Conservation (phyloP, 1,140 invertebrate genomes). For the Trachelipus rathkii region DNA sequence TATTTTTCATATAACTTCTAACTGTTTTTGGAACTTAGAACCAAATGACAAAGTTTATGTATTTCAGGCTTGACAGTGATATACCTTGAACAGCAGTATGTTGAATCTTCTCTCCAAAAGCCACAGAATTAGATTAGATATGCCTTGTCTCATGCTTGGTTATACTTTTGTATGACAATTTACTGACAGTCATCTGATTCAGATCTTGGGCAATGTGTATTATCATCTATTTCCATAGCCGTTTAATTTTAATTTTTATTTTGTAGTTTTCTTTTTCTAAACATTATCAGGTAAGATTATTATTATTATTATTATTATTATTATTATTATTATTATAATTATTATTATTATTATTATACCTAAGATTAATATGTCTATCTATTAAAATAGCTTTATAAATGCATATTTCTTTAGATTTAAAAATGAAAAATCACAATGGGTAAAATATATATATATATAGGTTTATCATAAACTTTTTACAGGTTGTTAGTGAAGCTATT, state of each 20-base stretch:
- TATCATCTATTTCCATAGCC: slow-evolving; percentile 29
- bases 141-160: slow-evolving; percentile 63
- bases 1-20: too few species aligned
- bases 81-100: slow-evolving; percentile 86
- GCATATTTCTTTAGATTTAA: too few species aligned
- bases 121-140: slow-evolving; percentile 85
- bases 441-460: too few species aligned
- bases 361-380: too few species aligned
- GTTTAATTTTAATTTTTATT: slow-evolving; percentile 31
- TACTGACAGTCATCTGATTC: slow-evolving; percentile 58
- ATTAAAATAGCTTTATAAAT: too few species aligned
- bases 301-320: too few species aligned
- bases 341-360: too few species aligned
- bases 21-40: too few species aligned
- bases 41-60: background rate
- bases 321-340: too few species aligned
- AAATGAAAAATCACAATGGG: too few species aligned
- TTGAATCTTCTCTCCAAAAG: slow-evolving; percentile 80
- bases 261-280: slow-evolving; percentile 27
- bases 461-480: too few species aligned
- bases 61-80: slow-evolving; percentile 73
- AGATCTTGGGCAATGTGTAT: slow-evolving; percentile 29
- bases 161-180: slow-evolving; percentile 64
- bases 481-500: too few species aligned
- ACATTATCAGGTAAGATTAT: slow-evolving; percentile 34